Evolutionary conservation across 1,140 invertebrate species (phyloP), one percentile per base, ranked within the genome.

Genomic region (Drosophila pandora): DNA sequence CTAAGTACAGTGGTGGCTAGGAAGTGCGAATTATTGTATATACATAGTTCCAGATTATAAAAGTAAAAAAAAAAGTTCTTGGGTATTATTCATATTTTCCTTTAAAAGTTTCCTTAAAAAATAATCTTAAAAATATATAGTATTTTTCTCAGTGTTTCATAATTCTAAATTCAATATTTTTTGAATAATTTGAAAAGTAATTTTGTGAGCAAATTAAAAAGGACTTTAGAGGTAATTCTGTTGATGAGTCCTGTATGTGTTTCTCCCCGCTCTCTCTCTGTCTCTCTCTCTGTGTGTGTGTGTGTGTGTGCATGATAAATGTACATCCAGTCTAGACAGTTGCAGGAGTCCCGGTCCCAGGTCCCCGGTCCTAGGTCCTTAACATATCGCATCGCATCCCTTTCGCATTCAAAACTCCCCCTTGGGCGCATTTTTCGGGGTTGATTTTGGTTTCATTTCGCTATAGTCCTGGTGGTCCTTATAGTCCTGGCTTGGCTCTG

Each of bases 301-400:
- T 62, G 49, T 62, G 45, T 57, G 48, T 60, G 60, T 65, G 64
- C 55, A 64, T 72, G 77, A 79, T 74, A 79, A 79, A 79, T 79
- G 60, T 76, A 76, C 70, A 85, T 70, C 60, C 69, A 79, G 82
- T 85, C 82, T 85, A 85, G 82, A 85, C 82, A 85, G 82, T 87
- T 87, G 78, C 78, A 88, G 68, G 75, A 65, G 48, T 54, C 54
- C 43, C 21, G 17, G 17, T 22, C 10, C 23, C 43, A 43, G 13
- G 37, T 1, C 10, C 23, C 43, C 48, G 13, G 37, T 1, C 22
- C 13, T 9, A 41, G 50, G 28, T 34, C 41, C 41, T 30, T 9
- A 3, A 28, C 53, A 39, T n/a, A 30, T 17, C 17, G 17, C 17
- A 37, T 37, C 34, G 34, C 34, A 37, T 37, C 45, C 72, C 39